Conservation (phyloP, 2,113 vertebrate genomes). For the Entomyzon cyanotis region DNA sequence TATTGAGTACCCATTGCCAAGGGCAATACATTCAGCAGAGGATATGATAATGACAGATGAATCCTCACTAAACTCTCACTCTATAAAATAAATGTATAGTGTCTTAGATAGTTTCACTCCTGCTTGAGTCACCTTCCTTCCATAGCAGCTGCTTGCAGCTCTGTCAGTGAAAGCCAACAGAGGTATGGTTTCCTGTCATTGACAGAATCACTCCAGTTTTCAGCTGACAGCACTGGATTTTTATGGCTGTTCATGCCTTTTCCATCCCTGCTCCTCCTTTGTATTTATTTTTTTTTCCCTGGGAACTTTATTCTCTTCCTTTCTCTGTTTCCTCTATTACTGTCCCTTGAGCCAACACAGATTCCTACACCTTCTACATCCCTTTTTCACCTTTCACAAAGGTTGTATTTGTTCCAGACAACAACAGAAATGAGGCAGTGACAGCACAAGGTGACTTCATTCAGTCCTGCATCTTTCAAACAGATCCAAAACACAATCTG, state of each 20-base stretch:
- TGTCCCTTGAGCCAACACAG: not conserved
- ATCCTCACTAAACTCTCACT: conserved; percentile 58
- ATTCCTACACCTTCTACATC: not conserved
- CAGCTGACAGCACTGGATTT: conserved; percentile 68
- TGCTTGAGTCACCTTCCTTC: conserved; percentile 71
- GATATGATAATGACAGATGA: conserved; percentile 71
- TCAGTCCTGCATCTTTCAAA: not conserved
- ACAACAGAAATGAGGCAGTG: not conserved
- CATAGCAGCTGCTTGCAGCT: conserved; percentile 66
- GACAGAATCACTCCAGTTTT: conserved; percentile 43
- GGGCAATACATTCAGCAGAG: conserved; percentile 74
- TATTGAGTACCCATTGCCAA: conserved; percentile 74
- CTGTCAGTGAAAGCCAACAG: conserved; percentile 63
- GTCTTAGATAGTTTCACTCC: conserved; percentile 70
- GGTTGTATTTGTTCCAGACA: not conserved
- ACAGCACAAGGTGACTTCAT: not conserved
- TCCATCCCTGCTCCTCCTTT: conserved; percentile 49
- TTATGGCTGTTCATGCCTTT: conserved; percentile 23
- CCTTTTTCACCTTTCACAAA: not conserved
- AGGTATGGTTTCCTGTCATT: conserved; percentile 66
- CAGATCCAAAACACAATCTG: not conserved
- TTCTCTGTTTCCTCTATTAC: not conserved
- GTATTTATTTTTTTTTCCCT: conserved; percentile 32
- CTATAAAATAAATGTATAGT: conserved; percentile 64
- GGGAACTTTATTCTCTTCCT: conserved; percentile 19